phyloP scores from a whole-genome alignment of 2,888 invertebrate genomes.

The Eurois occulta region DNA sequence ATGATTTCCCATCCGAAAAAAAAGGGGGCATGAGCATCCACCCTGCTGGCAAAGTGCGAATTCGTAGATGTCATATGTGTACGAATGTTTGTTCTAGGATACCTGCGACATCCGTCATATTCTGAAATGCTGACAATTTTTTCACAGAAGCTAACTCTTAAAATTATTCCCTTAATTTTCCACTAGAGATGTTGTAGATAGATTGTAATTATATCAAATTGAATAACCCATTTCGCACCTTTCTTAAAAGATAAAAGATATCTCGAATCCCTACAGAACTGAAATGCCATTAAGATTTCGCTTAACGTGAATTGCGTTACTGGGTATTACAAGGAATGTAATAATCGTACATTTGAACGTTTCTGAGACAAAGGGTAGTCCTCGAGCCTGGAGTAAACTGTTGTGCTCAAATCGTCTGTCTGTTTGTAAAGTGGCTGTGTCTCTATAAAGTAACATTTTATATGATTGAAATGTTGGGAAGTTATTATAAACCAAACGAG shows the following conservation, averaged over 20 bases:
- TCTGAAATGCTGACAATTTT: background rate
- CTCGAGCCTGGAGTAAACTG: constrained; percentile 24
- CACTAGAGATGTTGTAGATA: background rate
- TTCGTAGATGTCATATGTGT: background rate
- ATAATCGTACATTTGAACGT: constrained; percentile 50
- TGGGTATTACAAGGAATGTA: constrained; percentile 43
- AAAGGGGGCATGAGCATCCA: too few species aligned
- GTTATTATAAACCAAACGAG: background rate
- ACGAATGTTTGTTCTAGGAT: background rate
- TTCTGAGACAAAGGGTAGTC: constrained; percentile 46
- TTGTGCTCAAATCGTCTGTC: constrained; percentile 18
- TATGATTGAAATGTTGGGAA: background rate
- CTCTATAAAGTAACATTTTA: constrained; percentile 15
- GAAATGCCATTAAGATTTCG: constrained; percentile 44
- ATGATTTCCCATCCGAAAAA: too few species aligned
- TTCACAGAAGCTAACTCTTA: background rate
- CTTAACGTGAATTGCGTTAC: constrained; percentile 33
- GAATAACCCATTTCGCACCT: constrained; percentile 42
- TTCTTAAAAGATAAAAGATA: constrained; percentile 37
- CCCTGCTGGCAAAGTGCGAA: too few species aligned
- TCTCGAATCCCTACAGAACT: constrained; percentile 32
- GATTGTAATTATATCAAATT: constrained; percentile 26
- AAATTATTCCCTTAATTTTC: background rate
- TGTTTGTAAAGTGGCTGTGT: constrained; percentile 19
- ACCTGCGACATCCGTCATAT: too few species aligned